Percentiles rank a stretch among this genome's conserved stretches.
Evolutionary conservation across 2,797 vertebrate species (phyloP).

Genomic region (Clamator glandarius): DNA sequence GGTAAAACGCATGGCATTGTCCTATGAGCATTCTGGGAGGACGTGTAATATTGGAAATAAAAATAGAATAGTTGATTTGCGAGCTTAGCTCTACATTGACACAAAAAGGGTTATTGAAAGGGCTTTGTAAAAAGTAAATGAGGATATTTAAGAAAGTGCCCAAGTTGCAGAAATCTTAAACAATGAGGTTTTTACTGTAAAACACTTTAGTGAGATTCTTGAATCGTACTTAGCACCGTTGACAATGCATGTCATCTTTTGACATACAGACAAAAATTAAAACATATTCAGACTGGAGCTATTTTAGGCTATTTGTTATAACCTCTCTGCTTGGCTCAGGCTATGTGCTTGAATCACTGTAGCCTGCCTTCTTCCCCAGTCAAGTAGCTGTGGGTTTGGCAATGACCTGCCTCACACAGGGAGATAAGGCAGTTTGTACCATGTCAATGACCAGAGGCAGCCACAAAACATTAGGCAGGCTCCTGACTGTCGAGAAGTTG

Average conservation of each 20-base stretch:
- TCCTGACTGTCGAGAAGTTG: slow-evolving; percentile 74
- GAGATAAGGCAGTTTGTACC: slow-evolving; percentile 75
- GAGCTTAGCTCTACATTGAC: neutral
- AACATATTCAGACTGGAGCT: slow-evolving; percentile 19
- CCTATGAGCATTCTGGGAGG: neutral
- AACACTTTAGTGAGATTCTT: neutral
- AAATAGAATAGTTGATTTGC: slow-evolving; percentile 46
- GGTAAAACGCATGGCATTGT: neutral
- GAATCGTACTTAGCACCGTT: neutral
- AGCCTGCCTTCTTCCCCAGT: slow-evolving; percentile 70
- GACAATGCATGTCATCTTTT: slow-evolving; percentile 31
- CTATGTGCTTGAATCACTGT: neutral
- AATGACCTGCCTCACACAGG: slow-evolving; percentile 57
- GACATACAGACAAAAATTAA: neutral
- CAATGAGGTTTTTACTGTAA: neutral
- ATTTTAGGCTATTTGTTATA: slow-evolving; percentile 38
- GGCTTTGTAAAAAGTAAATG: neutral
- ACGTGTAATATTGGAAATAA: slow-evolving; percentile 31
- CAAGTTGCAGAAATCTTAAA: slow-evolving; percentile 12
- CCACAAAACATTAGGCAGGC: slow-evolving; percentile 76
- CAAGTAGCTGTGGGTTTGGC: slow-evolving; percentile 83
- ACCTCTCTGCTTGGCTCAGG: slow-evolving; percentile 12
- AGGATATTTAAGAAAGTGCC: neutral
- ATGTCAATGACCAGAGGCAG: slow-evolving; percentile 75
- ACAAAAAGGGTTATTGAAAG: slow-evolving; percentile 27